A percentile compares a stretch with the other conserved stretches of the same genome.
Evolutionary conservation across 2,113 vertebrate species (phyloP).

Genomic region (Xenopus laevis): DNA sequence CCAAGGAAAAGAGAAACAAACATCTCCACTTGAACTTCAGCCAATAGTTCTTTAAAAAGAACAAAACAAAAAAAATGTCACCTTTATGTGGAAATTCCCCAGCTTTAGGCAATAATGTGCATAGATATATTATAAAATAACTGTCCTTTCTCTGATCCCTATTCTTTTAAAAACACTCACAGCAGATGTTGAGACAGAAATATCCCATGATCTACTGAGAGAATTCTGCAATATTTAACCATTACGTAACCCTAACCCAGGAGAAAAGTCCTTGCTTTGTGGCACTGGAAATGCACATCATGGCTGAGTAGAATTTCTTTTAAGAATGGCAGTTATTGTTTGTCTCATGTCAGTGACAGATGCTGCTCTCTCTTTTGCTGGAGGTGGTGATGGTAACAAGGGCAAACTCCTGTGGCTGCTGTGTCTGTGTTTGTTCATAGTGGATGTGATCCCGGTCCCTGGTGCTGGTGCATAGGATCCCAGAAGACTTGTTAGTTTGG

Average conservation of each 20-base stretch:
- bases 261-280: too few relatives aligned
- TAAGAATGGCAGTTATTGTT: constrained; percentile 49
- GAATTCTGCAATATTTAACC: too few relatives aligned
- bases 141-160: not conserved
- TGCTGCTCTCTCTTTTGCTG: constrained; percentile 47
- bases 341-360: constrained; percentile 52
- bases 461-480: not conserved
- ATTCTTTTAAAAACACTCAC: not conserved
- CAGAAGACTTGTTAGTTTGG: constrained; percentile 23
- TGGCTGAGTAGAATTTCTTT: constrained; percentile 58
- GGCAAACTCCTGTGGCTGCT: constrained; percentile 23
- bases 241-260: too few relatives aligned
- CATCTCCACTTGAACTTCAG: too few relatives aligned
- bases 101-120: too few relatives aligned
- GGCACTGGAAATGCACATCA: constrained; percentile 38
- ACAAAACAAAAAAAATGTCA: too few relatives aligned
- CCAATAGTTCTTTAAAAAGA: too few relatives aligned
- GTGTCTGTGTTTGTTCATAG: not conserved
- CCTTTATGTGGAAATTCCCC: too few relatives aligned
- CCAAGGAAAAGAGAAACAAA: too few relatives aligned
- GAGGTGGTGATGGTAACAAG: constrained; percentile 45
- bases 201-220: too few relatives aligned
- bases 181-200: too few relatives aligned
- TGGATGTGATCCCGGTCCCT: not conserved
- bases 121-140: too few relatives aligned